Evolutionary conservation across 2,888 invertebrate species (phyloP).

Genomic region (Conistra vaccinii): DNA sequence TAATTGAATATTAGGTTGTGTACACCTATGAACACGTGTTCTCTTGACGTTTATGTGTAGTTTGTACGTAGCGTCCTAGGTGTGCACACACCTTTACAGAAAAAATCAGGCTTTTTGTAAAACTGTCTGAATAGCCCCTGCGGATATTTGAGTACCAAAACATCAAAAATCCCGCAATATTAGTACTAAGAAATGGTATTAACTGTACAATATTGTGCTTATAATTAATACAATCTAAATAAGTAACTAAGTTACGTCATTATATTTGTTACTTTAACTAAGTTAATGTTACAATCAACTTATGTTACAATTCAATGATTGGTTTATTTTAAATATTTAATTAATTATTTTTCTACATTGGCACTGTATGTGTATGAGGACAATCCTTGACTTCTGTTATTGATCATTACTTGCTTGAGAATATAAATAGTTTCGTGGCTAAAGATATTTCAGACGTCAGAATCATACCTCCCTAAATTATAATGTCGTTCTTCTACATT

Average conservation of each 20-base stretch:
- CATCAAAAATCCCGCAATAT: constrained; percentile 31
- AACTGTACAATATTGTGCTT: constrained; percentile 66
- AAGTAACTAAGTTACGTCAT: constrained; percentile 70
- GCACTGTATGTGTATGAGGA: constrained; percentile 59
- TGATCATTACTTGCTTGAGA: not conserved
- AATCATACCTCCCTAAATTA: not conserved
- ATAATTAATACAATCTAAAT: constrained; percentile 58
- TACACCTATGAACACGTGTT: constrained; percentile 12
- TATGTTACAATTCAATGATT: constrained; percentile 65
- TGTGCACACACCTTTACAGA: constrained; percentile 36
- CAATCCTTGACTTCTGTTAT: constrained; percentile 1
- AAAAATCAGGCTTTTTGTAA: constrained; percentile 30
- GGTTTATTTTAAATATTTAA: constrained; percentile 56
- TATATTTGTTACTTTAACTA: constrained; percentile 67
- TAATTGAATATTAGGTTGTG: constrained; percentile 25
- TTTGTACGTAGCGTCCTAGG: not conserved
- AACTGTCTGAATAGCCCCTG: constrained; percentile 18
- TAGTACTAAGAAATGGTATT: constrained; percentile 42
- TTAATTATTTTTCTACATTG: constrained; percentile 58
- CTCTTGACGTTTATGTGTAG: not conserved
- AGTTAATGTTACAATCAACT: constrained; percentile 66
- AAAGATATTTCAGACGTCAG: not conserved
- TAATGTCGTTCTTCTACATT: not conserved
- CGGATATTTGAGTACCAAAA: constrained; percentile 19
- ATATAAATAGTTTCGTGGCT: not conserved